Evolutionary conservation across 2,113 vertebrate species (phyloP).

Genomic region (Garra rufa): DNA sequence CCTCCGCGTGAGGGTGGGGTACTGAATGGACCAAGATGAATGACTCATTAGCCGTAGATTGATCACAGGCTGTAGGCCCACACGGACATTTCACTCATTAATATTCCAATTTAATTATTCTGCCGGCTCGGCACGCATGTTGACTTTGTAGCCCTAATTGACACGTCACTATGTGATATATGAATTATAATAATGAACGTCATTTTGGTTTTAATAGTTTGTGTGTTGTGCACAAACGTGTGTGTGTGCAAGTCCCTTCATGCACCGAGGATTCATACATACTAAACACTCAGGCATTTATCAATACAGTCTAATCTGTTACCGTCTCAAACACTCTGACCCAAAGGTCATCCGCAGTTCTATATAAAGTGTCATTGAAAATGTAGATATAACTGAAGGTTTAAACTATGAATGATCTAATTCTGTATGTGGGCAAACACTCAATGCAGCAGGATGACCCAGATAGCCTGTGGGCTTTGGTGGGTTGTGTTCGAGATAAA

Average conservation of each 20-base stretch:
- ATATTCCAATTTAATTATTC: slow-evolving; percentile 79
- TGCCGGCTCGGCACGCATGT: slow-evolving; percentile 62
- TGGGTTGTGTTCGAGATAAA: slow-evolving; percentile 52
- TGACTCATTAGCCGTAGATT: slow-evolving; percentile 78
- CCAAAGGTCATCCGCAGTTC: slow-evolving; percentile 3
- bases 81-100: slow-evolving; percentile 72
- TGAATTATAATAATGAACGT: slow-evolving; percentile 75
- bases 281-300: slow-evolving; percentile 13
- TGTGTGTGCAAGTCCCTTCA: background rate
- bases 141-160: slow-evolving; percentile 72
- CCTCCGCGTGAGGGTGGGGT: slow-evolving; percentile 55
- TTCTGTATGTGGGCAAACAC: background rate
- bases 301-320: slow-evolving; percentile 16
- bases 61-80: slow-evolving; percentile 71
- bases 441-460: slow-evolving; percentile 31
- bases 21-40: slow-evolving; percentile 70
- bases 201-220: slow-evolving; percentile 66
- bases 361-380: background rate
- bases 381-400: background rate
- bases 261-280: slow-evolving; percentile 19
- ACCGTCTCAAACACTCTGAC: slow-evolving; percentile 2
- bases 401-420: background rate
- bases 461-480: slow-evolving; percentile 46
- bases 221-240: background rate
- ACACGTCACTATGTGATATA: slow-evolving; percentile 70